Conservation (phyloP, 2,113 vertebrate genomes). For the Mugil cephalus region DNA sequence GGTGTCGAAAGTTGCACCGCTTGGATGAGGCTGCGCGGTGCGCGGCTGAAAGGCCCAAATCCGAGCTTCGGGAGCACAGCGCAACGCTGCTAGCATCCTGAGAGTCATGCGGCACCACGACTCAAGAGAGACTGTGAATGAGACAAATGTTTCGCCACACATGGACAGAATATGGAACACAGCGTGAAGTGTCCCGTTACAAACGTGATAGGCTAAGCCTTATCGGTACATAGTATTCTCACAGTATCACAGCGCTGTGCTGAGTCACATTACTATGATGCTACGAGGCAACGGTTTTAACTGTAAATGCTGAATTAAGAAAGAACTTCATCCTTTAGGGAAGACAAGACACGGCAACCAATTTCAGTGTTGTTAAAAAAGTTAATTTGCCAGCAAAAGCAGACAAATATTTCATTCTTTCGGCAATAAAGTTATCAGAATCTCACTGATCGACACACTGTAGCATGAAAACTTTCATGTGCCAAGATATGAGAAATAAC, state of each 20-base stretch:
- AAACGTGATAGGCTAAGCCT: constrained; percentile 61
- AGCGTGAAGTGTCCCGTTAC: constrained; percentile 70
- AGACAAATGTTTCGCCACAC: constrained; percentile 55
- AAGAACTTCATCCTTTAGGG: background rate
- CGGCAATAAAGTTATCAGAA: background rate
- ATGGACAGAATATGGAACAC: constrained; percentile 47
- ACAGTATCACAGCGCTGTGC: constrained; percentile 19
- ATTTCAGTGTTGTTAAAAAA: no score
- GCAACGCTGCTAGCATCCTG: constrained; percentile 17
- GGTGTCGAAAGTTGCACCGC: constrained; percentile 73
- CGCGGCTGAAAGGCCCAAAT: constrained; percentile 48
- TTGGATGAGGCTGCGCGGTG: constrained; percentile 62
- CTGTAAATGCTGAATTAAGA: background rate
- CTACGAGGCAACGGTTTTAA: constrained; percentile 25
- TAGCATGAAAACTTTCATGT: background rate
- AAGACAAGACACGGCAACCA: no score
- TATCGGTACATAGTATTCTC: constrained; percentile 63
- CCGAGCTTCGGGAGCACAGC: constrained; percentile 34
- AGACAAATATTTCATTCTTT: background rate
- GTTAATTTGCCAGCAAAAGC: no score
- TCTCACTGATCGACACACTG: background rate
- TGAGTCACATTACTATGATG: constrained; percentile 40
- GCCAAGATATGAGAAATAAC: background rate
- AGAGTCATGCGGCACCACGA: constrained; percentile 52
- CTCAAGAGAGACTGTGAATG: constrained; percentile 54